Conservation (phyloP, 2,888 invertebrate species). For the Spisula solida region DNA sequence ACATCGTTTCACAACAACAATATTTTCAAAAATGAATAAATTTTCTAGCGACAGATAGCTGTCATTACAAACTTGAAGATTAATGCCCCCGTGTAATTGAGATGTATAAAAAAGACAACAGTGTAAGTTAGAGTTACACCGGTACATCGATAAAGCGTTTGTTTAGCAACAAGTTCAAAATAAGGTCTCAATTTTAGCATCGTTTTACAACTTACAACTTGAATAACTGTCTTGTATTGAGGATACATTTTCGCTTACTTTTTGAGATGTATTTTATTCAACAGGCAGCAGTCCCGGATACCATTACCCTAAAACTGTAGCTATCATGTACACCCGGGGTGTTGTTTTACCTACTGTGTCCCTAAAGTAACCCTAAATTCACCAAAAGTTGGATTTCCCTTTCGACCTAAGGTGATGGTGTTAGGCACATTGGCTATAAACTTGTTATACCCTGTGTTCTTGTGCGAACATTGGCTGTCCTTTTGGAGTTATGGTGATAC, state of each 20-base stretch:
- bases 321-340: neutral
- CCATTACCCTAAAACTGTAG: neutral
- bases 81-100: neutral
- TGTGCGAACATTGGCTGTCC: neutral
- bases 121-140: conserved; percentile 8
- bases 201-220: neutral
- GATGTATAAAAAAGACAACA: neutral
- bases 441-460: neutral
- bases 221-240: neutral
- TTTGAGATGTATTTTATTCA: neutral
- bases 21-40: conserved; percentile 33
- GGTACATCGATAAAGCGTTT: neutral
- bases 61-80: conserved; percentile 9
- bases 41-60: conserved; percentile 2
- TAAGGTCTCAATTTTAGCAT: conserved; percentile 20
- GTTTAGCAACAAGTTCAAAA: conserved; percentile 20
- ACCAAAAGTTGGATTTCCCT: neutral
- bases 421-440: neutral
- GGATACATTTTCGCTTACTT: neutral
- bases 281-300: neutral
- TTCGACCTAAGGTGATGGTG: neutral
- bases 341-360: neutral
- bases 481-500: neutral
- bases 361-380: neutral
- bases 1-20: conserved; percentile 21